A percentile compares a stretch with the other conserved stretches of the same genome.
Conservation (phyloP, 2,888 invertebrate genomes). For the Hydriomena furcata region DNA sequence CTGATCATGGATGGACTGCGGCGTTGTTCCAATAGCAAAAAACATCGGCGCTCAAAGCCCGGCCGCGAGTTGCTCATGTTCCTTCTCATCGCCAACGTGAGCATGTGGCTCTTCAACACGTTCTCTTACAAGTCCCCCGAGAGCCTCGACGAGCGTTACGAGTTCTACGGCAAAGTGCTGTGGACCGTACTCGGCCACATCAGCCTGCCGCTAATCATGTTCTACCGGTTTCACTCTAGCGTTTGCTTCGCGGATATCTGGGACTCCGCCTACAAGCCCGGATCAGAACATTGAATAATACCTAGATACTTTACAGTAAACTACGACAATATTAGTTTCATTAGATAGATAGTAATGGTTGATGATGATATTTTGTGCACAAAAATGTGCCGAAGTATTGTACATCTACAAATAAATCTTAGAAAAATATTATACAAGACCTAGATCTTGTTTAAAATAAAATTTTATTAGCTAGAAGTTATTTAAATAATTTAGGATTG, state of each 20-base stretch:
- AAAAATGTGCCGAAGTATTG: too few species aligned
- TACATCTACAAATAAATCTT: too few species aligned
- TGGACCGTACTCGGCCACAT: conserved; percentile 90
- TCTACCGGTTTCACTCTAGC: conserved; percentile 91
- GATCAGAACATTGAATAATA: conserved; percentile 60
- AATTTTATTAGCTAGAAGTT: too few species aligned
- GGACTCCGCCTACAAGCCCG: conserved; percentile 88
- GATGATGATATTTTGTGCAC: too few species aligned
- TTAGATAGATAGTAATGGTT: too few species aligned
- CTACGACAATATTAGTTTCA: neutral
- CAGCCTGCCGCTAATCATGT: conserved; percentile 89
- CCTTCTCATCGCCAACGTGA: conserved; percentile 89
- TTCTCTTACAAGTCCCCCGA: conserved; percentile 84
- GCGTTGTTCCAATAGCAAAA: conserved; percentile 87
- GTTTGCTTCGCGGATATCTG: conserved; percentile 91
- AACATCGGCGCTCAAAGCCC: conserved; percentile 86
- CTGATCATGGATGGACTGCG: conserved; percentile 88
- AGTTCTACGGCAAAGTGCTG: conserved; percentile 86
- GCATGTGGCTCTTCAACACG: conserved; percentile 90
- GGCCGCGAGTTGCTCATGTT: conserved; percentile 91
- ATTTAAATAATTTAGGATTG: too few species aligned
- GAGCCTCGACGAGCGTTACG: conserved; percentile 82
- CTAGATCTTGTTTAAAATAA: too few species aligned
- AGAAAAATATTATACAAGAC: too few species aligned
- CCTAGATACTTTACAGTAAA: neutral